phyloP scores from a whole-genome alignment of 2,888 invertebrate genomes.

The Tetramorium bicarinatum region DNA sequence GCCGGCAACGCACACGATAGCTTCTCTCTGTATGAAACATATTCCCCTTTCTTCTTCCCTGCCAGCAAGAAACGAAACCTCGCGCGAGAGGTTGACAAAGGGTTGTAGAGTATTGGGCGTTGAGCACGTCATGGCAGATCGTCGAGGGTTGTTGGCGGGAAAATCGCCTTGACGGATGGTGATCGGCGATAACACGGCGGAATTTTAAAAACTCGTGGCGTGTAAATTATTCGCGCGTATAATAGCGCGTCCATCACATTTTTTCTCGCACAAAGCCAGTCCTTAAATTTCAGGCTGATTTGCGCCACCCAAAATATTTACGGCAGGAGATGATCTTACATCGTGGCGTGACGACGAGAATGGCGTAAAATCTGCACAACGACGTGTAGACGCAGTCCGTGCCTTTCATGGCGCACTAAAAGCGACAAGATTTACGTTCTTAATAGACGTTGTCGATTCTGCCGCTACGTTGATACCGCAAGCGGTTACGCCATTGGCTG shows the following conservation, averaged over 20 bases:
- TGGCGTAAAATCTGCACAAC: constrained; percentile 44
- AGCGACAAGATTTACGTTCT: constrained; percentile 72
- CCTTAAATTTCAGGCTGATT: constrained; percentile 13
- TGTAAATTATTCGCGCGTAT: background rate
- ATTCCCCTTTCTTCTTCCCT: constrained; percentile 44
- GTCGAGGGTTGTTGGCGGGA: constrained; percentile 60
- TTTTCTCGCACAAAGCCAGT: background rate
- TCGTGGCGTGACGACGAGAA: constrained; percentile 28
- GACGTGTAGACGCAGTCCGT: constrained; percentile 40
- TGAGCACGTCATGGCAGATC: constrained; percentile 61
- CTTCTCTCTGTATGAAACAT: constrained; percentile 49
- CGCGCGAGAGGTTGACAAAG: constrained; percentile 51
- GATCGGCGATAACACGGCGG: constrained; percentile 19
- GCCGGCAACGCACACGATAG: constrained; percentile 65
- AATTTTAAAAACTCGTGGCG: background rate
- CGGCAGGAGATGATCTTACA: constrained; percentile 20
- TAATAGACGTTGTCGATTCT: constrained; percentile 70
- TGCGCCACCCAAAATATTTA: constrained; percentile 9
- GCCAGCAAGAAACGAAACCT: constrained; percentile 42
- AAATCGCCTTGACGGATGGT: constrained; percentile 57
- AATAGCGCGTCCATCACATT: background rate
- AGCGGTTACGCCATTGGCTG: constrained; percentile 81
- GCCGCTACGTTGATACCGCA: constrained; percentile 71
- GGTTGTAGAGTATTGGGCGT: constrained; percentile 55
- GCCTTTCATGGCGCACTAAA: constrained; percentile 52